Conservation (phyloP, 1,140 invertebrate species). For the Macrosteles quadrilineatus region DNA sequence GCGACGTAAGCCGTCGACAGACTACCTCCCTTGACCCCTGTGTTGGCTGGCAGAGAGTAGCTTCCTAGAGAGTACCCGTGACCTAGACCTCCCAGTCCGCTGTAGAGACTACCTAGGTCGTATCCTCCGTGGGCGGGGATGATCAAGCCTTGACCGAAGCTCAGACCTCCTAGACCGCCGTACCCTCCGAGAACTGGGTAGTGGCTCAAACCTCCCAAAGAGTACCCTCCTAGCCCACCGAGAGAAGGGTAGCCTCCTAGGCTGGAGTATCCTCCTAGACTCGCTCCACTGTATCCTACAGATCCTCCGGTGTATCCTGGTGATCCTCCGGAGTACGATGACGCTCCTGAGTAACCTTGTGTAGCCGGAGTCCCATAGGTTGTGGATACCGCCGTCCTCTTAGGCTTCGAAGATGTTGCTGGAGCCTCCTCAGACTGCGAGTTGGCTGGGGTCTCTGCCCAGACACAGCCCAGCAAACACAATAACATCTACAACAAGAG, state of each 20-base stretch:
- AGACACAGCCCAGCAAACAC: background rate
- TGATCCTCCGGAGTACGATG: background rate
- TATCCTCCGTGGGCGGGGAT: background rate
- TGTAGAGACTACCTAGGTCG: conserved; percentile 3
- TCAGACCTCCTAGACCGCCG: conserved; percentile 1
- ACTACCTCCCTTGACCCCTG: background rate
- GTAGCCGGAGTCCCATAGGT: background rate
- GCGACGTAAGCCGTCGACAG: conserved; percentile 9
- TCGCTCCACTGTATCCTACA: background rate
- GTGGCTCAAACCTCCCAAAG: conserved; percentile 1
- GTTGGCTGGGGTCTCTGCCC: background rate
- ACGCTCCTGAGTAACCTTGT: background rate
- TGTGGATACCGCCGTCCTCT: conserved; percentile 11
- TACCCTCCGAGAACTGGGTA: conserved; percentile 11
- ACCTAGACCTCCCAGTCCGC: background rate
- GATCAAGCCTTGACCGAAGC: background rate
- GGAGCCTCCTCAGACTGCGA: background rate
- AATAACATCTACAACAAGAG: background rate
- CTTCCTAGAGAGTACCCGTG: background rate
- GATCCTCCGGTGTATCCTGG: too few species aligned
- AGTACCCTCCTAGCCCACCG: background rate
- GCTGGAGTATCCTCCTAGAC: background rate
- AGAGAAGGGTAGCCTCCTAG: background rate
- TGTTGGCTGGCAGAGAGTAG: background rate
- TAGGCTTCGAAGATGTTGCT: background rate